Base-by-base conservation (phyloP, 2,797 vertebrate genomes). In the Pipistrellus kuhlii region DNA sequence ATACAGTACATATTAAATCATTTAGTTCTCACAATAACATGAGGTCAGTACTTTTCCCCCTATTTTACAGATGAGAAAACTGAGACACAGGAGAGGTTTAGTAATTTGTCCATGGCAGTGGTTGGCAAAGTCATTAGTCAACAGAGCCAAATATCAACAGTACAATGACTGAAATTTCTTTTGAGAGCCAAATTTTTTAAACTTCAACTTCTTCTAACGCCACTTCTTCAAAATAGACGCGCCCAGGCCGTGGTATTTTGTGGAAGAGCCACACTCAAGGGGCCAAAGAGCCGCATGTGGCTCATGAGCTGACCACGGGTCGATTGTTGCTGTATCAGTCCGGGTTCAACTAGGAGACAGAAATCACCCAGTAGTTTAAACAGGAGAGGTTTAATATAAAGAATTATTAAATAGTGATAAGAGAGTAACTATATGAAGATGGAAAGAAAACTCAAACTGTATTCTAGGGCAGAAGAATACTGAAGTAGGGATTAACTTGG, bases 71-170 rank as follows among this genome's bases (percentile, higher is more conserved):
- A 25, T 83, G 71, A 91, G 30, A 9, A 88, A 48, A 41, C 2
- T 87, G 23, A 83, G 75, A 85, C 46, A 72, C 7, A 59, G 7
- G 69, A 80, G n/a, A 92, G 21, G n/a, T 84, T 95, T 53, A 81
- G 11, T 86, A 35, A 57, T 78, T 94, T 92, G 23, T 57, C 59
- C 17, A 64, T 75, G 51, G 4, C 48, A 51, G 14, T 51, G 15
- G 15, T 51, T 1, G 15, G 48, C 48, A 51, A 51, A 51, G 14
- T 51, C 48, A 51, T 51, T 51, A 51, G 48, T 51, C 48, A 51
- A 15, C 48, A 51, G 48, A 51, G 48, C 48, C 48, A 51, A 51
- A 15, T 17, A 51, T 51, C 48, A 51, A 51, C 48, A 51, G 15
- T 51, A 51, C 44, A 44, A 44, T 4, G 13, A 51, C 15, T 51